Evolutionary conservation across 2,797 vertebrate genomes (phyloP).

Genomic region (Pitangus sulphuratus): DNA sequence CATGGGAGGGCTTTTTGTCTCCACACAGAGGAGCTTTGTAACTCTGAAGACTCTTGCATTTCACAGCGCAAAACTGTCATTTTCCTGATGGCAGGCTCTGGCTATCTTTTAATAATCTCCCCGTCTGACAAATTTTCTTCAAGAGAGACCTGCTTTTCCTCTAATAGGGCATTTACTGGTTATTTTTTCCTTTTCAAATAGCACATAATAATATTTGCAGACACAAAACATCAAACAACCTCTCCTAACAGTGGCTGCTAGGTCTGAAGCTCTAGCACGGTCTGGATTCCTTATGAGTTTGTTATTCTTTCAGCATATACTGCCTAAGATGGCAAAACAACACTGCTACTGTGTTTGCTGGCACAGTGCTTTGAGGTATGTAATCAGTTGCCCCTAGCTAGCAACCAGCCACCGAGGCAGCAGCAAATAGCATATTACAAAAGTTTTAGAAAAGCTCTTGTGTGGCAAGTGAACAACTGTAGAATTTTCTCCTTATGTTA

Average conservation of each 20-base stretch:
- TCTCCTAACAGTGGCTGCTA: conserved; percentile 9
- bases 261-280: conserved; percentile 17
- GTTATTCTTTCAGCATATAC: not conserved
- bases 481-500: not conserved
- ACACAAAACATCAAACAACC: conserved; percentile 64
- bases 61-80: not conserved
- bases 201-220: conserved; percentile 55
- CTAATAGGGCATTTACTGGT: conserved; percentile 52
- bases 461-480: not conserved
- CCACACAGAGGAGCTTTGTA: not conserved
- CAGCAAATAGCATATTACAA: not conserved
- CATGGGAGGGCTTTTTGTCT: not conserved
- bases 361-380: not conserved
- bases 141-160: conserved; percentile 16
- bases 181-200: conserved; percentile 53
- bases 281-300: conserved; percentile 10
- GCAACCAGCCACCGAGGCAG: not conserved
- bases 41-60: not conserved
- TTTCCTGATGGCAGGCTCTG: conserved; percentile 40
- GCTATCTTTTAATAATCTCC: conserved; percentile 42
- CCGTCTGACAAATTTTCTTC: conserved; percentile 42
- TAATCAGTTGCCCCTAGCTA: not conserved
- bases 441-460: not conserved
- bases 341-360: not conserved
- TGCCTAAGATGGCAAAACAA: not conserved